A percentile compares a stretch with the other conserved stretches of the same genome.
phyloP scores from a whole-genome alignment of 2,797 vertebrate species.

The Meriones psammophilus region DNA sequence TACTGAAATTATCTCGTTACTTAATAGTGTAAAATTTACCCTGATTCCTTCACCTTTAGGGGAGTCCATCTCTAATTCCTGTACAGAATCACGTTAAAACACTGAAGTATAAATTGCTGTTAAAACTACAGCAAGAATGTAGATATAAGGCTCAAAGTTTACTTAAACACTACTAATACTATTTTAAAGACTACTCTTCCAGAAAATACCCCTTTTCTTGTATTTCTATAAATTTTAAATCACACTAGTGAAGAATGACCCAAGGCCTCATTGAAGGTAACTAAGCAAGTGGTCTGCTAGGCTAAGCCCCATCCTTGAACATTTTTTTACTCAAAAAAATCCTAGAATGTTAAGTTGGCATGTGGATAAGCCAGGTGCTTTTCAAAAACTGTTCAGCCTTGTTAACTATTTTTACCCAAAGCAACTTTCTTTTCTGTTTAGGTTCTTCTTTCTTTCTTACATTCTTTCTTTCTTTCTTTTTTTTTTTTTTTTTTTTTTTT shows the following conservation, averaged over 20 bases:
- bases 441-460: too few species aligned
- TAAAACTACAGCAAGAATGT: conserved; percentile 31
- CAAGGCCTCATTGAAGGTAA: background rate
- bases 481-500: background rate
- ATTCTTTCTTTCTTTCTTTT: too few species aligned
- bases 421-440: background rate
- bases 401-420: conserved; percentile 8
- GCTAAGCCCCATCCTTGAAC: background rate
- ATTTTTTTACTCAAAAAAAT: conserved; percentile 32
- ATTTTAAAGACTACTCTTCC: background rate
- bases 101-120: background rate
- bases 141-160: background rate
- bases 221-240: background rate
- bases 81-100: background rate
- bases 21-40: conserved; percentile 5
- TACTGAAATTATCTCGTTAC: background rate
- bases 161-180: conserved; percentile 9
- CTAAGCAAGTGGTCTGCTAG: background rate
- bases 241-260: background rate
- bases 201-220: conserved; percentile 23
- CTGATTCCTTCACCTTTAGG: background rate
- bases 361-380: background rate
- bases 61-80: background rate
- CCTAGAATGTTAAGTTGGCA: background rate
- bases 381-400: conserved; percentile 19